phyloP scores from a whole-genome alignment of 2,888 invertebrate species.

The Chrysolina americana region DNA sequence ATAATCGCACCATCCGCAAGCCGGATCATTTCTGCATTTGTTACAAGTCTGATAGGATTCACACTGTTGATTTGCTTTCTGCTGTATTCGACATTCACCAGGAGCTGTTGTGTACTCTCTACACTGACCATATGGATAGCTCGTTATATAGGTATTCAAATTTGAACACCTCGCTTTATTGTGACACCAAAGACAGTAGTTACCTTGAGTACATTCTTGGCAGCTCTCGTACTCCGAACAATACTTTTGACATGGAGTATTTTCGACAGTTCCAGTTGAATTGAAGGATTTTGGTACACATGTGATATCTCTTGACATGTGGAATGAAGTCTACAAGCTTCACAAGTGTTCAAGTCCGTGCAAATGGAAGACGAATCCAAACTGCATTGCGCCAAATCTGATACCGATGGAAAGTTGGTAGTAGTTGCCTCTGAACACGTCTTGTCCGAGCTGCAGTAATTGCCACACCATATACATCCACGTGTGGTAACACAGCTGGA shows the following conservation, averaged over 20 bases:
- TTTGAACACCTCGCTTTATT: slow-evolving; percentile 94
- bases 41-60: slow-evolving; percentile 83
- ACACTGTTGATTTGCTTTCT: slow-evolving; percentile 75
- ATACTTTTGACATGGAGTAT: slow-evolving; percentile 78
- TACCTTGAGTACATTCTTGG: slow-evolving; percentile 91
- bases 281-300: slow-evolving; percentile 60
- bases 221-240: slow-evolving; percentile 88
- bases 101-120: slow-evolving; percentile 93
- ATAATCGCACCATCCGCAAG: slow-evolving; percentile 99
- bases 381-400: slow-evolving; percentile 74
- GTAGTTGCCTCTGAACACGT: slow-evolving; percentile 60
- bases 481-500: slow-evolving; percentile 80
- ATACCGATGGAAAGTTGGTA: slow-evolving; percentile 44
- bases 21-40: slow-evolving; percentile 90
- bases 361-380: slow-evolving; percentile 77
- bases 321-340: slow-evolving; percentile 83
- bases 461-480: slow-evolving; percentile 80
- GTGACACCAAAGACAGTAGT: slow-evolving; percentile 98
- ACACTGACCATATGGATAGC: slow-evolving; percentile 98
- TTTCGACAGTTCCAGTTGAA: slow-evolving; percentile 65
- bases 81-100: slow-evolving; percentile 65
- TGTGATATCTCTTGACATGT: slow-evolving; percentile 71
- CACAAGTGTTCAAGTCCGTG: slow-evolving; percentile 87
- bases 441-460: slow-evolving; percentile 71
- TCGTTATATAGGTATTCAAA: slow-evolving; percentile 96